Evolutionary conservation across 1,140 invertebrate species (phyloP), one percentile per base, ranked within the genome.

Genomic region (Holotrichia oblita): DNA sequence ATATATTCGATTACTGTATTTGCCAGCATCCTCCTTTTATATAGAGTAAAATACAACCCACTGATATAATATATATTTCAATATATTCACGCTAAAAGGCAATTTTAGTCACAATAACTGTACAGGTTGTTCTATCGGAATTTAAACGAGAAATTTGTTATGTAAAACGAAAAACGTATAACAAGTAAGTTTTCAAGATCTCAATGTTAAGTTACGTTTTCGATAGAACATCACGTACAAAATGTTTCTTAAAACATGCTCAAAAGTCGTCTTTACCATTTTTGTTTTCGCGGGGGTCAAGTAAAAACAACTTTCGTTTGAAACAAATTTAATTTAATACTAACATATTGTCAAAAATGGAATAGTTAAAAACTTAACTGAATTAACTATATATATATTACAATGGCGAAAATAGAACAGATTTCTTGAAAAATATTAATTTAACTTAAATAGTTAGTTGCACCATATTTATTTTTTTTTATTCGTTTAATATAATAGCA

Each of bases 51-150:
- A 85, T 85, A 85, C 83, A 85, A 85, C 84, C 82, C 81, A 82
- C 82, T 84, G 81, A 83, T 83, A 81, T 83, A 79, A 72, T 80
- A 76, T 79, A 77, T 76, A 78, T 81, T 81, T 77, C 83, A 83
- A 82, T 85, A 86, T 86, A 83, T 84, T 85, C 83, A 86, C 81
- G 85, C 84, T 85, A 86, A 84, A 86, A 86, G 85, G 85, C 85
- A 86, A 84, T 85, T 85, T 82, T 86, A 86, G 84, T 86, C 84
- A 86, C 84, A 83, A 84, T 84, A 73, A 17, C 22, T 76, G 27
- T 74, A 74, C 73, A 44, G 17, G 73, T 7, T 74, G 41, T 42
- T 40, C 73, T 34, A 74, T 41, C 73, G 22, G 40, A 10, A 6
- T n/a, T 69, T 12, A 34, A 69, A 24, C 44, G 2, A 69, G 8